These are phyloP conservation scores for Erebia aethiops DNA, from an alignment of 2,888 invertebrate species.

Conservation along the genomic window DNA sequence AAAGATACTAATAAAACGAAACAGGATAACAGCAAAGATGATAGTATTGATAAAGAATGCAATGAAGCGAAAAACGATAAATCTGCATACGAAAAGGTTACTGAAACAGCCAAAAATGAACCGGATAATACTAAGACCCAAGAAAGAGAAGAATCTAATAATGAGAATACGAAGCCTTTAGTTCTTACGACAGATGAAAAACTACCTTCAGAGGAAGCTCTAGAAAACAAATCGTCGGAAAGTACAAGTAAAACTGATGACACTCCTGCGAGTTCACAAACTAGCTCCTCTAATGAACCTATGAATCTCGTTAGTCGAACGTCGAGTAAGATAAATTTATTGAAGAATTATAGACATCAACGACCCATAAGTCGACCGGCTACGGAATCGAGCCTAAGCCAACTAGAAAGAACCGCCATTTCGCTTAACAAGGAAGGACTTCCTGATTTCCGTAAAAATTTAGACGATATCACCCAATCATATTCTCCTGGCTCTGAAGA, in stretches of 20 bases:
- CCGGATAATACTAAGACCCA: conserved; percentile 32
- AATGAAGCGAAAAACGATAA: conserved; percentile 26
- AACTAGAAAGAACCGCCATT: conserved; percentile 72
- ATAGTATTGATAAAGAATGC: conserved; percentile 24
- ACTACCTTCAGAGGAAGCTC: conserved; percentile 67
- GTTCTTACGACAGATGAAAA: conserved; percentile 75
- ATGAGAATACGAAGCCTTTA: conserved; percentile 47
- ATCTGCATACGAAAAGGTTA: conserved; percentile 6
- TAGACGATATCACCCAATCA: conserved; percentile 79
- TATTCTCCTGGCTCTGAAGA: conserved; percentile 74
- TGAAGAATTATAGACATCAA: conserved; percentile 79
- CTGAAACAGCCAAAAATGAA: conserved; percentile 10
- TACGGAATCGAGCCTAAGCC: conserved; percentile 73
- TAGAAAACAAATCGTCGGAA: conserved; percentile 59
- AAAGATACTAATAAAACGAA: conserved; percentile 16
- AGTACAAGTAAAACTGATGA: conserved; percentile 50
- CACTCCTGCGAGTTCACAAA: conserved; percentile 36
- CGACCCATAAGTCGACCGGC: conserved; percentile 61
- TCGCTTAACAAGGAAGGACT: conserved; percentile 71
- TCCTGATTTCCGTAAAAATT: conserved; percentile 75
- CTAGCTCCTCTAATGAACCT: conserved; percentile 42
- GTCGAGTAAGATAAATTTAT: conserved; percentile 70
- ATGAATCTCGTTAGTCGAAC: conserved; percentile 54
- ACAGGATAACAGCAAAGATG: conserved; percentile 6
- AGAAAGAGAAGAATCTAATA: conserved; percentile 24